Percentiles rank a stretch among this genome's conserved stretches.
phyloP scores from a whole-genome alignment of 2,113 vertebrate species.

The Electrona antarctica region DNA sequence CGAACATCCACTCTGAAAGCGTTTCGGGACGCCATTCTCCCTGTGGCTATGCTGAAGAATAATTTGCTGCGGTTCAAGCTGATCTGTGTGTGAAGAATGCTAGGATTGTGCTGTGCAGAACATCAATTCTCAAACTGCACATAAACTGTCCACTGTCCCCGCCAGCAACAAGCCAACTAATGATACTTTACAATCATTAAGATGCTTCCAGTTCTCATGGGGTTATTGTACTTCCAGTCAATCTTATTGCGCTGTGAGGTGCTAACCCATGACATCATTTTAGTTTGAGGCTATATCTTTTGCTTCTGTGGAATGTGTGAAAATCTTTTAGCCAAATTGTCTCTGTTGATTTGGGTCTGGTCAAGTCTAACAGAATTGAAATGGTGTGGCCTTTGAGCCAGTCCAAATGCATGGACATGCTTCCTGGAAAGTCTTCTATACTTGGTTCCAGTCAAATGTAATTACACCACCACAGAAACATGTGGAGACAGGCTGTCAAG shows the following conservation, averaged over 20 bases:
- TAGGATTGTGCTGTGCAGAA: slow-evolving; percentile 27
- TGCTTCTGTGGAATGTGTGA: slow-evolving; percentile 32
- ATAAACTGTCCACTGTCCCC: slow-evolving; percentile 39
- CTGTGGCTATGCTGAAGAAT: slow-evolving; percentile 32
- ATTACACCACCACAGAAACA: slow-evolving; percentile 25
- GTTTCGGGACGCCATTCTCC: slow-evolving; percentile 31
- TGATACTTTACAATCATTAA: slow-evolving; percentile 39
- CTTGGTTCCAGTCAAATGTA: slow-evolving; percentile 27
- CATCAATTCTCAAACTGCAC: slow-evolving; percentile 47
- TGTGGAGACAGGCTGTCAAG: slow-evolving; percentile 12
- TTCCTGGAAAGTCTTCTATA: slow-evolving; percentile 37
- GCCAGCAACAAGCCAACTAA: slow-evolving; percentile 26
- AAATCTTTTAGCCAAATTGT: not conserved
- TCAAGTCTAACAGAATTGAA: slow-evolving; percentile 36
- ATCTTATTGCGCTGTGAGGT: slow-evolving; percentile 46
- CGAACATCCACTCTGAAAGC: slow-evolving; percentile 20
- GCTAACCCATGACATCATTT: slow-evolving; percentile 42
- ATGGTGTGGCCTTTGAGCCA: slow-evolving; percentile 2
- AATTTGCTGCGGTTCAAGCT: slow-evolving; percentile 49
- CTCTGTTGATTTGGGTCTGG: slow-evolving; percentile 32
- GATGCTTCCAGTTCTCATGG: slow-evolving; percentile 19
- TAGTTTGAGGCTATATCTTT: slow-evolving; percentile 12
- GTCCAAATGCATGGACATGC: slow-evolving; percentile 14
- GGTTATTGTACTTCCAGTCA: slow-evolving; percentile 42
- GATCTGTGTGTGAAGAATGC: slow-evolving; percentile 45